Percentiles rank a stretch among this genome's conserved stretches.
These are phyloP conservation scores for Bergia puertoricense DNA, from an alignment of 92 coral and sea anemone genomes.

Conservation along the genomic window DNA sequence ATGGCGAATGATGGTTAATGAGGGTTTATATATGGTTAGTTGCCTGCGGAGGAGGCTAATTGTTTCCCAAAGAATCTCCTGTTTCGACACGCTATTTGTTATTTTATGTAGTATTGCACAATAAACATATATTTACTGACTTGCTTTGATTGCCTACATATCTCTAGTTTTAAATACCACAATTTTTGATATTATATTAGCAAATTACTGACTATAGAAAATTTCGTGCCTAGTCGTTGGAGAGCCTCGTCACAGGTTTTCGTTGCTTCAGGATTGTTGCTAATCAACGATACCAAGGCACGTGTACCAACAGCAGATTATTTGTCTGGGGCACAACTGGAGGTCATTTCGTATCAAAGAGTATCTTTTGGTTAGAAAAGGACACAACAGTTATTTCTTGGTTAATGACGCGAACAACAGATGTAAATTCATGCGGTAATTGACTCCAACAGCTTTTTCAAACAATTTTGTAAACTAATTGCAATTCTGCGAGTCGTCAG, in stretches of 20 bases:
- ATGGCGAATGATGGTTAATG: too few relatives aligned
- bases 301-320: background rate
- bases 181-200: too few relatives aligned
- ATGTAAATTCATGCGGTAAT: background rate
- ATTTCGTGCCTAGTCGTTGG: background rate
- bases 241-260: background rate
- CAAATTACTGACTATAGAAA: background rate
- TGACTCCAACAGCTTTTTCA: conserved; percentile 1
- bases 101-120: background rate
- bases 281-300: background rate
- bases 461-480: background rate
- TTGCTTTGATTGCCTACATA: background rate
- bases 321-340: background rate
- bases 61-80: background rate
- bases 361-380: background rate
- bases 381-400: background rate
- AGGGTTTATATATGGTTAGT: too few relatives aligned
- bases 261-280: background rate
- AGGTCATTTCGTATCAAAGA: background rate
- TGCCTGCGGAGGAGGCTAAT: too few relatives aligned
- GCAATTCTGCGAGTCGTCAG: too few relatives aligned
- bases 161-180: background rate
- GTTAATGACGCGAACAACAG: background rate
- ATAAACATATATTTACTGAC: background rate
- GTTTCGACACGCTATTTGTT: background rate